Percentiles rank a stretch among this genome's conserved stretches.
Evolutionary conservation across 2,113 vertebrate species (phyloP).

Genomic region (Triplophysa siluroides): DNA sequence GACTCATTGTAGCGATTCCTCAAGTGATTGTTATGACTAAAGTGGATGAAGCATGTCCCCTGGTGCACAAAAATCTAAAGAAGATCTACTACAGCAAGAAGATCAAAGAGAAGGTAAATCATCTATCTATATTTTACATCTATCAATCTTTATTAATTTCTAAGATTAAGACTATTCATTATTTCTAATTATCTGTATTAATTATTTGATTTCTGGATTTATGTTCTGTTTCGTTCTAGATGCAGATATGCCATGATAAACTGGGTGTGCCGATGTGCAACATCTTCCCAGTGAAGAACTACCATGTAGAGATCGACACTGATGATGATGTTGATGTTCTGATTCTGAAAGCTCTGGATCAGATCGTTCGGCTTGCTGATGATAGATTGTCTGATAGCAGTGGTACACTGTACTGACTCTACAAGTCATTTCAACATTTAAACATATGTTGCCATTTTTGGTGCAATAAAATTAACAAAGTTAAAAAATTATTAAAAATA

Average conservation of each 20-base stretch:
- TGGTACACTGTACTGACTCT: too few relatives aligned
- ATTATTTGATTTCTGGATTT: background rate
- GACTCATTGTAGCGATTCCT: background rate
- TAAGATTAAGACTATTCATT: too few relatives aligned
- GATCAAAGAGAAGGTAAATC: constrained; percentile 17
- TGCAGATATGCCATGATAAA: background rate
- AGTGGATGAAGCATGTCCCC: constrained; percentile 5
- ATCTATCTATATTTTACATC: too few relatives aligned
- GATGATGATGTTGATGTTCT: constrained; percentile 7
- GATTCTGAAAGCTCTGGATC: background rate
- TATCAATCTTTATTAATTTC: too few relatives aligned
- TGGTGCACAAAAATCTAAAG: background rate
- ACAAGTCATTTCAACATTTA: too few relatives aligned
- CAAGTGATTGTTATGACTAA: constrained; percentile 27
- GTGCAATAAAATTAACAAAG: too few relatives aligned
- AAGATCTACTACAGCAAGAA: constrained; percentile 35
- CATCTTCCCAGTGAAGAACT: constrained; percentile 39
- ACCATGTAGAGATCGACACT: background rate
- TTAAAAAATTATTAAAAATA: too few relatives aligned
- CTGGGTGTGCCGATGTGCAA: background rate
- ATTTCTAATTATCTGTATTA: too few relatives aligned
- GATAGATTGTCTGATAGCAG: background rate
- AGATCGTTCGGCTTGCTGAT: constrained; percentile 14
- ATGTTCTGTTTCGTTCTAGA: background rate
- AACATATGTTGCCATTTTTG: too few relatives aligned